Evolutionary conservation across 2,888 invertebrate species (phyloP).

Genomic region (Agrochola macilenta): DNA sequence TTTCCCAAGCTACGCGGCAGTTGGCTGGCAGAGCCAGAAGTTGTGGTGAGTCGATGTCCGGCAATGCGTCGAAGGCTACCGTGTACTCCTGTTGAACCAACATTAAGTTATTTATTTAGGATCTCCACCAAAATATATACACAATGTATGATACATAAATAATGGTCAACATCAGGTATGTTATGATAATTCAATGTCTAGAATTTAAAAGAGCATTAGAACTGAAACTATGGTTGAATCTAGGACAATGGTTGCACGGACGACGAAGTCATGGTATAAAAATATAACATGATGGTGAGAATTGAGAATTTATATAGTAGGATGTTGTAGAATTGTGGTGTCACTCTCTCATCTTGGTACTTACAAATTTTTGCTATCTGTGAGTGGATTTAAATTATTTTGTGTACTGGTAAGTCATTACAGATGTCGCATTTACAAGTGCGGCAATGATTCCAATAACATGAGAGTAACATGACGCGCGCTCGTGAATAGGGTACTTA

Average conservation of each 20-base stretch:
- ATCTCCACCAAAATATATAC: background rate
- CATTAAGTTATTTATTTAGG: background rate
- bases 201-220: background rate
- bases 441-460: background rate
- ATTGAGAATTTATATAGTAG: background rate
- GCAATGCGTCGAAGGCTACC: slow-evolving; percentile 92
- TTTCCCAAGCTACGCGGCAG: slow-evolving; percentile 96
- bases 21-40: slow-evolving; percentile 96
- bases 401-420: background rate
- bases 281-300: background rate
- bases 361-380: background rate
- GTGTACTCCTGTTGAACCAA: slow-evolving; percentile 91
- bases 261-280: background rate
- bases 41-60: slow-evolving; percentile 93
- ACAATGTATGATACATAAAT: background rate
- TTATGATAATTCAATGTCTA: background rate
- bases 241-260: background rate
- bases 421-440: background rate
- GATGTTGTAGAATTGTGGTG: background rate
- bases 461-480: background rate
- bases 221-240: background rate
- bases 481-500: background rate
- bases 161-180: background rate
- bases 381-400: background rate
- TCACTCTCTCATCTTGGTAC: background rate